A percentile compares a stretch with the other conserved stretches of the same genome.
Evolutionary conservation across 2,888 invertebrate genomes (phyloP).

Genomic region (Anodontia alba): DNA sequence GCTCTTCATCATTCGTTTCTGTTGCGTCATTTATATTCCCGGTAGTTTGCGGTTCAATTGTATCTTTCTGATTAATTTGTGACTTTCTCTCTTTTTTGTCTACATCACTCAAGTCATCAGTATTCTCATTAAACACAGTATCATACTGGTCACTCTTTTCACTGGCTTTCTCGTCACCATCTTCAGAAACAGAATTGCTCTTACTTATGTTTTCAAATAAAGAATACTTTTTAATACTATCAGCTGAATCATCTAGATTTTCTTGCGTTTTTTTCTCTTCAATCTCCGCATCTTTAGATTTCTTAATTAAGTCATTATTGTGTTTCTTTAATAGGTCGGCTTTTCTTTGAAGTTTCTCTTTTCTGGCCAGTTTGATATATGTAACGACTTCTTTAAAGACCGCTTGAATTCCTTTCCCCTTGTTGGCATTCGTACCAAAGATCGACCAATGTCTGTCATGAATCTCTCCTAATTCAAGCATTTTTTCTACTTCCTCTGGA

Average conservation of each 20-base stretch:
- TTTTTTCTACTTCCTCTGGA: slow-evolving; percentile 30
- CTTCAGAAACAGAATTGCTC: background rate
- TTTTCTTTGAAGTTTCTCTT: slow-evolving; percentile 40
- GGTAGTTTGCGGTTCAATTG: background rate
- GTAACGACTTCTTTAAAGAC: slow-evolving; percentile 50
- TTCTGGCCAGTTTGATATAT: slow-evolving; percentile 46
- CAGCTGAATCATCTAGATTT: background rate
- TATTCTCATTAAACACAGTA: background rate
- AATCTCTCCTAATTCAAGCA: slow-evolving; percentile 39
- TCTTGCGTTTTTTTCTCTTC: background rate
- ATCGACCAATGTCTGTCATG: slow-evolving; percentile 48
- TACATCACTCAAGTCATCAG: background rate
- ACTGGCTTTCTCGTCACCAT: background rate
- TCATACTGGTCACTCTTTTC: slow-evolving; percentile 8
- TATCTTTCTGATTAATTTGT: background rate
- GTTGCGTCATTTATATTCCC: background rate
- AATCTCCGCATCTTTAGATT: slow-evolving; percentile 2
- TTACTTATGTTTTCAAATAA: slow-evolving; percentile 2
- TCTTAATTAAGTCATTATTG: background rate
- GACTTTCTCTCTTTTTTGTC: background rate
- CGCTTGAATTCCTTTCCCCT: slow-evolving; percentile 30
- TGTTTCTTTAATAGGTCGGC: background rate
- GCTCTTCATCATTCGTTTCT: background rate
- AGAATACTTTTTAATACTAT: slow-evolving; percentile 1
- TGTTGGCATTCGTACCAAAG: slow-evolving; percentile 26